Conservation (phyloP, 2,888 invertebrate genomes). For the Craniophora ligustri region DNA sequence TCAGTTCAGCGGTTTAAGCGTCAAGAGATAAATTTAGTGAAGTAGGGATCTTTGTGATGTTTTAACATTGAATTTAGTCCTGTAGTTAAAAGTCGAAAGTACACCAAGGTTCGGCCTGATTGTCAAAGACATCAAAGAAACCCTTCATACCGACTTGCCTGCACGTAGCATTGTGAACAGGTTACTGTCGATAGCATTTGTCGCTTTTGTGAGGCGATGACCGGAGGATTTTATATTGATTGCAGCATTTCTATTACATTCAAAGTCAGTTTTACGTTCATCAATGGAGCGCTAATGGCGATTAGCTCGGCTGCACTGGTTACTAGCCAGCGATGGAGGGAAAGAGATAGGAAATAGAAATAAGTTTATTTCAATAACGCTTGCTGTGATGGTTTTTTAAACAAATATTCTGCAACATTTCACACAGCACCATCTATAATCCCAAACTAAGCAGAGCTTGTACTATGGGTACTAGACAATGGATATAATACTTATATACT, state of each 20-base stretch:
- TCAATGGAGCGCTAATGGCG: constrained; percentile 14
- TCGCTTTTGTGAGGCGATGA: constrained; percentile 20
- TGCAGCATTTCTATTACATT: constrained; percentile 12
- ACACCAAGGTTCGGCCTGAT: neutral
- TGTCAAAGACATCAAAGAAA: constrained; percentile 22
- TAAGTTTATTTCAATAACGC: neutral
- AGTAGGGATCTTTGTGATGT: no score
- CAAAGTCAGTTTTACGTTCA: constrained; percentile 3
- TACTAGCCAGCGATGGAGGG: neutral
- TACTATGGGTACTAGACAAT: no score
- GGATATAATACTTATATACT: no score
- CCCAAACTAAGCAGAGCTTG: no score
- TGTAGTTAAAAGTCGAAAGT: no score
- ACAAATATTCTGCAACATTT: no score
- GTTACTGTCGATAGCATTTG: constrained; percentile 15
- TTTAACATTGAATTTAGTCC: no score
- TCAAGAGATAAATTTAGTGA: no score
- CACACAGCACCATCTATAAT: no score
- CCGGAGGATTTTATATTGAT: constrained; percentile 17
- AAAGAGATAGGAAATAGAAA: neutral
- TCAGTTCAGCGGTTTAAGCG: no score
- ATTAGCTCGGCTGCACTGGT: neutral
- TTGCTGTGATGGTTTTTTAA: neutral
- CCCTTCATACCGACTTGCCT: neutral
- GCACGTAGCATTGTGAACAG: constrained; percentile 18